phyloP scores from a whole-genome alignment of 37 sponge, comb jelly and placozoan genomes.

The Cladorhizidae sp. region DNA sequence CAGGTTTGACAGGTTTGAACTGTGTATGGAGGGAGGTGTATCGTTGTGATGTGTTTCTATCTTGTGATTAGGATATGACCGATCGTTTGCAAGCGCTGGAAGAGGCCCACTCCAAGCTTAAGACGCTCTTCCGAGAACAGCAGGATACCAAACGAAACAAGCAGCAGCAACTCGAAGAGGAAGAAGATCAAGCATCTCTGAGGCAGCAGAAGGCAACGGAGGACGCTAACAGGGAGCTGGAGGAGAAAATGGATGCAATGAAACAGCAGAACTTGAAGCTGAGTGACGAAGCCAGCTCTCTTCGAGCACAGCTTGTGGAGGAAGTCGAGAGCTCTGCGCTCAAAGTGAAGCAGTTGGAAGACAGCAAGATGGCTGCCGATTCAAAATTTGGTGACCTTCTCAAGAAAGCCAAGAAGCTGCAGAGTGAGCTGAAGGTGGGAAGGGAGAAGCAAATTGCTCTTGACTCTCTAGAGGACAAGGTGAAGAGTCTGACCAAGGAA shows the following conservation, averaged over 20 bases:
- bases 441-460: not conserved
- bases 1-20: too few relatives aligned
- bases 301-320: not conserved
- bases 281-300: not conserved
- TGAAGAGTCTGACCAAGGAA: not conserved
- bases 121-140: constrained; percentile 10
- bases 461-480: not conserved
- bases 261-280: not conserved
- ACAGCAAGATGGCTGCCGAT: not conserved
- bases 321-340: not conserved
- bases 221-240: not conserved
- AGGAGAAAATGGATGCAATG: not conserved
- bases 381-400: constrained; percentile 1
- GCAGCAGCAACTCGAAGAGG: not conserved
- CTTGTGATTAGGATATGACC: constrained; percentile 13
- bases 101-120: constrained; percentile 32
- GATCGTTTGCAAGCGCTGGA: not conserved
- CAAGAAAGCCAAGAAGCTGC: constrained; percentile 26
- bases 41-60: too few relatives aligned
- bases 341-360: not conserved
- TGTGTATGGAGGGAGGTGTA: too few relatives aligned
- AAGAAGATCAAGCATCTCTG: too few relatives aligned
- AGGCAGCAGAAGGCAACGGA: not conserved
- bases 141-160: not conserved
- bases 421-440: constrained; percentile 1